Conservation (phyloP, 2,797 vertebrate species). For the Clarias fuscus region DNA sequence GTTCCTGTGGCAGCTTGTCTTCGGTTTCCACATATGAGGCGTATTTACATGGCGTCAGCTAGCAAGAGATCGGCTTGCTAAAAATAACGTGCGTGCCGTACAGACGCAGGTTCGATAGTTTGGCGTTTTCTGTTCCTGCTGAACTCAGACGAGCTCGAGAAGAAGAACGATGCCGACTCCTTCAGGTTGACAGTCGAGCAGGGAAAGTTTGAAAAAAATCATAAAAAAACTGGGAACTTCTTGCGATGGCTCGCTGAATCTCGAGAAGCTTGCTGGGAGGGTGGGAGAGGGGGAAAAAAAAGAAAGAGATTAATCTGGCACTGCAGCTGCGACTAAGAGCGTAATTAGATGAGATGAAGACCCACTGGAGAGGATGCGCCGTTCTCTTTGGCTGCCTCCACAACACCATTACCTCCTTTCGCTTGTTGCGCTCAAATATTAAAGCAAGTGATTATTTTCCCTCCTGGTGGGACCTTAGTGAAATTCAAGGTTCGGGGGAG, state of each 20-base stretch:
- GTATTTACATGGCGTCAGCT: conserved; percentile 70
- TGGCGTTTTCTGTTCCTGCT: neutral
- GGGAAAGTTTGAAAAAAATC: neutral
- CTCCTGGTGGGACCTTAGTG: conserved; percentile 29
- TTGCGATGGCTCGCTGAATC: conserved; percentile 9
- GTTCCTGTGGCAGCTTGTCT: conserved; percentile 67
- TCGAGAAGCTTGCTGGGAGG: neutral
- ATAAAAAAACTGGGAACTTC: conserved; percentile 15
- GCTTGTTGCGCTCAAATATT: conserved; percentile 48
- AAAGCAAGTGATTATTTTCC: conserved; percentile 32
- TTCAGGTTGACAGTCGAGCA: neutral
- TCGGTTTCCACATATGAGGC: conserved; percentile 69
- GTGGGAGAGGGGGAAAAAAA: neutral
- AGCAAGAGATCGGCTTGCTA: conserved; percentile 63
- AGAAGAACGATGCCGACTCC: neutral
- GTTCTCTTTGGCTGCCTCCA: conserved; percentile 33
- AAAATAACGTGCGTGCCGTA: conserved; percentile 67
- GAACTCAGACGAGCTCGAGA: neutral
- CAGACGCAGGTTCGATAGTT: conserved; percentile 39
- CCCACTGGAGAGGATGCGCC: conserved; percentile 41
- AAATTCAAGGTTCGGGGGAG: neutral
- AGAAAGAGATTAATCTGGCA: conserved; percentile 14
- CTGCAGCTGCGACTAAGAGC: conserved; percentile 26
- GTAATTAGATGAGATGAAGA: conserved; percentile 44
- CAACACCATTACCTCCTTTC: conserved; percentile 29